Percentiles rank a stretch among this genome's conserved stretches.
Conservation (phyloP, 2,888 invertebrate species). For the Agelastica alni region DNA sequence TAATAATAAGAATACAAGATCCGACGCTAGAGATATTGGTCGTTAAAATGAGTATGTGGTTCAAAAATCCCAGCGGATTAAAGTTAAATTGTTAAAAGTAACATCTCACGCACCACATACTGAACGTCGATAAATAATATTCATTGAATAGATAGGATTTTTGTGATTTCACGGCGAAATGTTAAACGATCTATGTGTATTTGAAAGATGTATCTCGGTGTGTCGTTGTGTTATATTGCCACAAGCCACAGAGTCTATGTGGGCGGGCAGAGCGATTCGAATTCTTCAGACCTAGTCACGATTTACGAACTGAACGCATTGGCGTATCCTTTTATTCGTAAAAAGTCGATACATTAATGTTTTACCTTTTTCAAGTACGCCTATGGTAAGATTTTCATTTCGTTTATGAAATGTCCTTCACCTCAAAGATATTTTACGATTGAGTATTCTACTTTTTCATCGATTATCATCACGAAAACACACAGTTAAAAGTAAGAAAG, state of each 20-base stretch:
- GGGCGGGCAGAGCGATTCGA: conserved; percentile 13
- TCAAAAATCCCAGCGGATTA: too few species aligned
- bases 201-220: conserved; percentile 12
- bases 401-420: background rate
- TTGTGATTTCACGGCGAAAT: conserved; percentile 1
- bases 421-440: background rate
- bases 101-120: too few species aligned
- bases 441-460: background rate
- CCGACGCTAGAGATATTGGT: too few species aligned
- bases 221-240: conserved; percentile 3
- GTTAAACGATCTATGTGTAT: conserved; percentile 3
- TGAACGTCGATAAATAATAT: background rate
- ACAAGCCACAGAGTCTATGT: conserved; percentile 15
- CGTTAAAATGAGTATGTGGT: too few species aligned
- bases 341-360: too few species aligned
- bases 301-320: background rate
- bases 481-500: too few species aligned
- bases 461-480: background rate
- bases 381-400: background rate
- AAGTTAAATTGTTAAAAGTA: too few species aligned
- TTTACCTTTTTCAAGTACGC: background rate
- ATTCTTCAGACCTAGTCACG: conserved; percentile 8
- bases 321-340: too few species aligned
- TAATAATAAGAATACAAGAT: too few species aligned
- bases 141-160: background rate